Percentiles rank a stretch among this genome's conserved stretches.
Conservation (phyloP, 2,888 invertebrate genomes). For the Heliconius erato region DNA sequence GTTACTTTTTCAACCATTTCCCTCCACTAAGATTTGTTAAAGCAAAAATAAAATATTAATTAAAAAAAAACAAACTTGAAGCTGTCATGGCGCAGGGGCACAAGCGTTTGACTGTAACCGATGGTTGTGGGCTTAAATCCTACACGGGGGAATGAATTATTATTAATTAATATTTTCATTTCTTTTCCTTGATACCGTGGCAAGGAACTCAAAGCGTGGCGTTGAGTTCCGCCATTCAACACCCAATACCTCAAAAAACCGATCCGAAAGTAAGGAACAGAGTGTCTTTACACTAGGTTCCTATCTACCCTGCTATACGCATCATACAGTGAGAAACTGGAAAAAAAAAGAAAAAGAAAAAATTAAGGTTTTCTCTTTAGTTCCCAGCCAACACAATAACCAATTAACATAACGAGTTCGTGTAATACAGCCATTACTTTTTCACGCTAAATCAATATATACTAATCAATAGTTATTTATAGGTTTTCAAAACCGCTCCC, state of each 20-base stretch:
- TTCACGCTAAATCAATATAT: constrained; percentile 12
- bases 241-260: too few species aligned
- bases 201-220: neutral
- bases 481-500: constrained; percentile 28
- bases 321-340: neutral
- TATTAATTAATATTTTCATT: neutral
- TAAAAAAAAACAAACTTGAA: too few species aligned
- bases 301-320: neutral
- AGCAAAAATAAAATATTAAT: too few species aligned
- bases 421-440: constrained; percentile 17
- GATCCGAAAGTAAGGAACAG: too few species aligned
- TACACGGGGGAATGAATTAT: too few species aligned
- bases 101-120: too few species aligned
- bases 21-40: too few species aligned
- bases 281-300: neutral
- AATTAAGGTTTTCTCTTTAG: neutral
- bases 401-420: constrained; percentile 13
- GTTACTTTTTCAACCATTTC: too few species aligned
- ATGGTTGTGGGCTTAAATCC: too few species aligned
- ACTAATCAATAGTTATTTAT: constrained; percentile 31
- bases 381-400: neutral
- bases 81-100: too few species aligned
- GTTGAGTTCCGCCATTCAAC: neutral
- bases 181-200: neutral
- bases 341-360: neutral